Evolutionary conservation across 2,797 vertebrate species (phyloP).

Genomic region (Mus caroli): DNA sequence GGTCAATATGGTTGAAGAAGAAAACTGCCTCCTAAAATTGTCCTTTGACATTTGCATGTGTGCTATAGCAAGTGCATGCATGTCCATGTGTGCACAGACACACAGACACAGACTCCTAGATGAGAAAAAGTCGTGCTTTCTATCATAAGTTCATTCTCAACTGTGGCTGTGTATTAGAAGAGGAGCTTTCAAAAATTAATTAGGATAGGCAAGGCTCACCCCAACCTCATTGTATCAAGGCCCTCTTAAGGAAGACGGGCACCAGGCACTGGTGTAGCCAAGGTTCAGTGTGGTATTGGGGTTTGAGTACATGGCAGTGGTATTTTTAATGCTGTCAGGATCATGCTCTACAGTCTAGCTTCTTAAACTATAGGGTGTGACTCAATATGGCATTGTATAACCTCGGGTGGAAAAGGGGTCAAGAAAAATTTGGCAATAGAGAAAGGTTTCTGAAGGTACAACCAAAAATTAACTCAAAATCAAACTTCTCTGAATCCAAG

Average conservation of each 20-base stretch:
- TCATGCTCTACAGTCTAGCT: neutral
- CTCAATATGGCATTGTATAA: neutral
- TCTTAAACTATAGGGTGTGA: neutral
- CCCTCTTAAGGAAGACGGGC: neutral
- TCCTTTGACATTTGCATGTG: neutral
- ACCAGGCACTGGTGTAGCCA: neutral
- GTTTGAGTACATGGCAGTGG: neutral
- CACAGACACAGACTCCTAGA: rapidly evolving
- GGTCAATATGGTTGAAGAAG: neutral
- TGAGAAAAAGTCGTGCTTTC: neutral
- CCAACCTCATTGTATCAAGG: neutral
- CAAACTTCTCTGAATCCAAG: neutral
- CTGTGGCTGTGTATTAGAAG: neutral
- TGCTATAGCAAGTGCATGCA: neutral
- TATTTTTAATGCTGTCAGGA: neutral
- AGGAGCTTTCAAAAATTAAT: neutral
- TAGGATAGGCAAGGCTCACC: neutral
- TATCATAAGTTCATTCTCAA: neutral
- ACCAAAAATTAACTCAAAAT: neutral
- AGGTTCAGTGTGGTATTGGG: neutral
- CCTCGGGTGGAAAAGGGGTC: neutral
- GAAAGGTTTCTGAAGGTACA: neutral
- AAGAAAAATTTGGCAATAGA: neutral
- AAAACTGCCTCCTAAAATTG: neutral
- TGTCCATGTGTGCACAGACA: neutral